Base-by-base conservation (phyloP, 2,888 invertebrate genomes). In the Mythimna albipuncta region DNA sequence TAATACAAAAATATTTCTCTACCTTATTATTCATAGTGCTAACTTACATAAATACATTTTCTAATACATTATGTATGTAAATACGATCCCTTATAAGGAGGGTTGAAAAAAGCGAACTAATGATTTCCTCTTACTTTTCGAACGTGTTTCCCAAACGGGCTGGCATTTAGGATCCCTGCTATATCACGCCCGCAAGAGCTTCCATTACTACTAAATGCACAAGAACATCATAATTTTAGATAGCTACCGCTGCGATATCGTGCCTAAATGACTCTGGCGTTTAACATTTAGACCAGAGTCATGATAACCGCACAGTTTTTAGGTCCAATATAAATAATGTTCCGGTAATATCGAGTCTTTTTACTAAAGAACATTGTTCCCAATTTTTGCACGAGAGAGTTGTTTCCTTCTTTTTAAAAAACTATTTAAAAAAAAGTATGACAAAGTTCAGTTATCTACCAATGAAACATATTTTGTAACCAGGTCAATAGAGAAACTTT, bases 161-260 rank as follows among this genome's bases (percentile, higher is more conserved):
- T 54, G 35, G 26, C 58, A 71, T 57, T 64, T 63, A 61, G 47
- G 61, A 72, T 69, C 67, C 57, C 66, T 66, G 55, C 57, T 61
- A 57, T 73, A 80, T 77, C 69, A 67, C 61, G 35, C 41, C 41
- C 59, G 52, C 11, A 47, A 55, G 35, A 70, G 67, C 80, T 81
- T 80, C 82, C 69, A 80, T 80, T 80, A 81, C 74, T 58, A 59
- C 69, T 69, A 80, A 81, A 74, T 74, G 78, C 67, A 77, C 64
- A 68, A 58, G 67, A 82, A 81, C 77, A 63, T 84, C 68, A 83
- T 76, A 69, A 76, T 79, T 79, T 71, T 26, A 83, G 77, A 68
- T 75, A 68, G 72, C 77, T 76, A 59, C 63, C 16, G 55, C 54
- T 67, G 26, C 64, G 41, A 61, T 77, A 73, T 67, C 66, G 52